Conservation (phyloP, 2,113 vertebrate genomes). For the Columba janthina region DNA sequence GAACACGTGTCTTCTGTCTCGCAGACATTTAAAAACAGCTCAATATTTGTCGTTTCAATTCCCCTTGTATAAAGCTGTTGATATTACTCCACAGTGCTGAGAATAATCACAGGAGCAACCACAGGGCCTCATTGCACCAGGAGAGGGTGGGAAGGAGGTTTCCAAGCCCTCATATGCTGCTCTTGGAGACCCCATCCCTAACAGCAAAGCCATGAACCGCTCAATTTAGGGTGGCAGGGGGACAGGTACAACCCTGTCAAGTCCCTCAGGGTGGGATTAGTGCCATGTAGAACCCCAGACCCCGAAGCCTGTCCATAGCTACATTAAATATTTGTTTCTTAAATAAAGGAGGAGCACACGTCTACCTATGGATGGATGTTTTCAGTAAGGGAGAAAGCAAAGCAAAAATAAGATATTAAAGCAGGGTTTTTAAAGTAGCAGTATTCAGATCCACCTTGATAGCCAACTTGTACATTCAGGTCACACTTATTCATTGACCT, state of each 20-base stretch:
- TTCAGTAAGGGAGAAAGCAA: not conserved
- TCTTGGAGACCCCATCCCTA: not conserved
- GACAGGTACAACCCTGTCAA: rapidly evolving
- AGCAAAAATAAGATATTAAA: not conserved
- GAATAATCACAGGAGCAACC: not conserved
- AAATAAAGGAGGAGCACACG: not conserved
- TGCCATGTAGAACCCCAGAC: not conserved
- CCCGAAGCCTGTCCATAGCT: not conserved
- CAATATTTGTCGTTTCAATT: not conserved
- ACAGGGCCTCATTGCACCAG: rapidly evolving
- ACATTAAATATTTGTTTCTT: not conserved
- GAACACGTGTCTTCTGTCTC: not conserved
- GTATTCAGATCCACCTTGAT: not conserved
- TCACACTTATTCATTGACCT: not conserved
- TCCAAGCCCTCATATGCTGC: not conserved
- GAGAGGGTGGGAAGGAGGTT: not conserved
- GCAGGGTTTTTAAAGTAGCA: rapidly evolving
- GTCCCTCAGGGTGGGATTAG: not conserved
- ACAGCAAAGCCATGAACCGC: rapidly evolving
- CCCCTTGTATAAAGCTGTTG: not conserved
- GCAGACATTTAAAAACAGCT: not conserved
- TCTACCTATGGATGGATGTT: not conserved
- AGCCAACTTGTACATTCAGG: not conserved
- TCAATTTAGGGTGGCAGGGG: not conserved
- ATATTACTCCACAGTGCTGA: not conserved